Conservation (phyloP, 2,113 vertebrate genomes). For the Microcebus lehilahytsara region DNA sequence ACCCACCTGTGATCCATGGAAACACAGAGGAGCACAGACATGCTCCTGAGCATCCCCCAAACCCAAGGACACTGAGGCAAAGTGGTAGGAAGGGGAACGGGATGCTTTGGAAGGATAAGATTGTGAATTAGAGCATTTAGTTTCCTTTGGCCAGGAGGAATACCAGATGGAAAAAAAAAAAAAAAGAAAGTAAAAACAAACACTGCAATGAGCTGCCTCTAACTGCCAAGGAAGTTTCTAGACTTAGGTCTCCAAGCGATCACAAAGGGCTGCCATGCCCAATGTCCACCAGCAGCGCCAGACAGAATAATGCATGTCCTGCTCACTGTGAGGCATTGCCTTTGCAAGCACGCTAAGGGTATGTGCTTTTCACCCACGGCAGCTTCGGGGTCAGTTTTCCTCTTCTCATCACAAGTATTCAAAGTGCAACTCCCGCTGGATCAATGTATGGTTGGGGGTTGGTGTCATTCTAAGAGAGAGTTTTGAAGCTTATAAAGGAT, state of each 20-base stretch:
- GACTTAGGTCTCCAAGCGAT: not conserved
- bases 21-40: not conserved
- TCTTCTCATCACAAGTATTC: not conserved
- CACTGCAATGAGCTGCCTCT: not conserved
- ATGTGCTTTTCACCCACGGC: not conserved
- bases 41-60: not conserved
- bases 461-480: not conserved
- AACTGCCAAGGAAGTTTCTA: not conserved
- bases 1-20: not conserved
- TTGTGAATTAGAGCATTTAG: not conserved
- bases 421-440: not conserved
- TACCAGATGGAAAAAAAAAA: not conserved
- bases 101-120: not conserved
- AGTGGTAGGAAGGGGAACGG: not conserved
- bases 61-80: too few species aligned
- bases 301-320: accelerated
- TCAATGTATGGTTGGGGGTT: not conserved
- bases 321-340: accelerated
- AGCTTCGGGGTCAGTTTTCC: not conserved
- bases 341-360: not conserved
- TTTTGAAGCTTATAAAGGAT: not conserved
- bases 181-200: not conserved
- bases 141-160: not conserved
- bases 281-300: not conserved
- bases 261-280: not conserved